A percentile compares a stretch with the other conserved stretches of the same genome.
These are phyloP conservation scores for Melipona bicolor DNA, from an alignment of 2,888 invertebrate species.

Conservation along the genomic window DNA sequence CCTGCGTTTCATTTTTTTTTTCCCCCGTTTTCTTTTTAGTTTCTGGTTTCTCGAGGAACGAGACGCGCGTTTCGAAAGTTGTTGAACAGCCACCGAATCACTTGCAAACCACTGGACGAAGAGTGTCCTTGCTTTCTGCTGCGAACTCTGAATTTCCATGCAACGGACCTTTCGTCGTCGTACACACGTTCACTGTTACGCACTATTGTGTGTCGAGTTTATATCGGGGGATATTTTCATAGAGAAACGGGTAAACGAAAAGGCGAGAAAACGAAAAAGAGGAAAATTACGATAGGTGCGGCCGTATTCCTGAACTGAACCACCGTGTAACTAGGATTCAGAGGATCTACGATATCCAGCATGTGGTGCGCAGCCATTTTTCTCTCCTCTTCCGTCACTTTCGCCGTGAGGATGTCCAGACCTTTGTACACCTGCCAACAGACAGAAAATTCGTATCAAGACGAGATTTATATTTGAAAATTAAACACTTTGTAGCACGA, in stretches of 20 bases:
- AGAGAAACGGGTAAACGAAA: not conserved
- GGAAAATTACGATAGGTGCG: constrained; percentile 91
- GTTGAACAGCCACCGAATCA: not conserved
- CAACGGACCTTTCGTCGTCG: not conserved
- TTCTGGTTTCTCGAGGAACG: constrained; percentile 8
- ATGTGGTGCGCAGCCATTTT: constrained; percentile 93
- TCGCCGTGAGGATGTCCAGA: constrained; percentile 96
- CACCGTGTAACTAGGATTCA: constrained; percentile 90
- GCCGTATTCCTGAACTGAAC: constrained; percentile 93
- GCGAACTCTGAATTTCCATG: too few relatives aligned
- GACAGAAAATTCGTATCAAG: not conserved
- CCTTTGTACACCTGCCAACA: constrained; percentile 94
- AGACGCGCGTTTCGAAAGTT: constrained; percentile 15
- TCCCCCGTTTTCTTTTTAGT: not conserved
- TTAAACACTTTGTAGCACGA: too few relatives aligned
- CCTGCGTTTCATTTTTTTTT: not conserved
- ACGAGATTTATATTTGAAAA: too few relatives aligned
- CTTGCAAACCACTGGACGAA: too few relatives aligned
- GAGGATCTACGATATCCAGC: constrained; percentile 93
- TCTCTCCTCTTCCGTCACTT: constrained; percentile 93
- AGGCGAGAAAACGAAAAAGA: not conserved
- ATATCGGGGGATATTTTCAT: not conserved
- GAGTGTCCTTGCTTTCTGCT: too few relatives aligned
- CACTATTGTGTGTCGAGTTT: not conserved
- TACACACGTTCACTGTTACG: not conserved